Percentiles rank a stretch among this genome's conserved stretches.
Conservation (phyloP, 2,888 invertebrate genomes). For the Caenorhabditis japonica region DNA sequence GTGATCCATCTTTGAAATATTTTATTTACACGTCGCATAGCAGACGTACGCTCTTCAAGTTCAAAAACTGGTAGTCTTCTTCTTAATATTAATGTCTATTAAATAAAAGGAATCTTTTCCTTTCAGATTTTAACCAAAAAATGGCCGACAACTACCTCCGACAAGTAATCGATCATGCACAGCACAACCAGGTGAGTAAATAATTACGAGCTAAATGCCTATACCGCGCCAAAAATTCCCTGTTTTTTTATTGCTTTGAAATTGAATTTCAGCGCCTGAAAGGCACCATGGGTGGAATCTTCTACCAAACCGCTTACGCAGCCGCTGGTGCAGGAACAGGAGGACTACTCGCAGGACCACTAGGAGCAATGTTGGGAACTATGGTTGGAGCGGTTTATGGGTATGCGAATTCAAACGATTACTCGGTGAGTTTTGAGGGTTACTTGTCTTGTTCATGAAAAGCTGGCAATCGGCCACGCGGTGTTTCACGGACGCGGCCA, state of each 20-base stretch:
- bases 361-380: slow-evolving; percentile 46
- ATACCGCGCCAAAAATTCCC: too few relatives aligned
- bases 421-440: slow-evolving; percentile 35
- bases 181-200: slow-evolving; percentile 20
- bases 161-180: slow-evolving; percentile 38
- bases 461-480: too few relatives aligned
- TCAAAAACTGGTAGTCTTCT: neutral
- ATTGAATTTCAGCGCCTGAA: slow-evolving; percentile 28
- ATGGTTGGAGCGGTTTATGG: slow-evolving; percentile 43
- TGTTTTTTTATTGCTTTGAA: neutral
- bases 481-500: too few relatives aligned
- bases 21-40: slow-evolving; percentile 38
- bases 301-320: slow-evolving; percentile 37
- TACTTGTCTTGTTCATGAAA: too few relatives aligned
- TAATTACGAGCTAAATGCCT: neutral
- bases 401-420: slow-evolving; percentile 37
- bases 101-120: too few relatives aligned
- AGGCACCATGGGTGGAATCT: slow-evolving; percentile 33
- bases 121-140: neutral
- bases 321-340: slow-evolving; percentile 45
- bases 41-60: neutral
- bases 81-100: neutral
- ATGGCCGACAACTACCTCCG: slow-evolving; percentile 34
- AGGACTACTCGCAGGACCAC: slow-evolving; percentile 42
- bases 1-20: slow-evolving; percentile 7